phyloP scores from a whole-genome alignment of 2,113 vertebrate genomes.

The Perca flavescens region DNA sequence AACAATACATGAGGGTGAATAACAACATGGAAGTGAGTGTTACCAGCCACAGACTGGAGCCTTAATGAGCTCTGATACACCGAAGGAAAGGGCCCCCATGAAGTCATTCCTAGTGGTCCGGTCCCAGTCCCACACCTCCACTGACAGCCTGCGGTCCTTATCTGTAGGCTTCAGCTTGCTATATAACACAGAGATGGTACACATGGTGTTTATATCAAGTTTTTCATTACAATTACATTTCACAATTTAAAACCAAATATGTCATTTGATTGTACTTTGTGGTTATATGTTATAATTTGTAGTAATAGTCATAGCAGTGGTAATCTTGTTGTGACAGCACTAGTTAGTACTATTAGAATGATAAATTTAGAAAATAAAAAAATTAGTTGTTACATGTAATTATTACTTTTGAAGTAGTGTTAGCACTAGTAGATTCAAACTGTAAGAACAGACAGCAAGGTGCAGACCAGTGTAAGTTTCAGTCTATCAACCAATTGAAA shows the following conservation, averaged over 20 bases:
- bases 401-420: neutral
- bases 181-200: slow-evolving; percentile 27
- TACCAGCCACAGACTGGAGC: slow-evolving; percentile 93
- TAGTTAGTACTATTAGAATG: neutral
- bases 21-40: slow-evolving; percentile 20
- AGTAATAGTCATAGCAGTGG: neutral
- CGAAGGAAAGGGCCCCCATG: slow-evolving; percentile 97
- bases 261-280: neutral
- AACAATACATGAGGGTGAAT: neutral
- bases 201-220: neutral
- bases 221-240: neutral
- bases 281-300: neutral
- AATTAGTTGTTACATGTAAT: neutral
- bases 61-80: slow-evolving; percentile 97
- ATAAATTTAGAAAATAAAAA: neutral
- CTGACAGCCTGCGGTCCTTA: slow-evolving; percentile 93
- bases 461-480: neutral
- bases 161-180: slow-evolving; percentile 94
- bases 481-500: no score
- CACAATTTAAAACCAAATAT: neutral
- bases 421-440: neutral
- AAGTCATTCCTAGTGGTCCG: slow-evolving; percentile 98
- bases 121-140: slow-evolving; percentile 99
- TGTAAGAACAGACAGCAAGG: neutral
- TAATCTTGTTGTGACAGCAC: neutral